These are phyloP conservation scores for Clarias fuscus DNA, from an alignment of 2,797 vertebrate species.

Conservation along the genomic window DNA sequence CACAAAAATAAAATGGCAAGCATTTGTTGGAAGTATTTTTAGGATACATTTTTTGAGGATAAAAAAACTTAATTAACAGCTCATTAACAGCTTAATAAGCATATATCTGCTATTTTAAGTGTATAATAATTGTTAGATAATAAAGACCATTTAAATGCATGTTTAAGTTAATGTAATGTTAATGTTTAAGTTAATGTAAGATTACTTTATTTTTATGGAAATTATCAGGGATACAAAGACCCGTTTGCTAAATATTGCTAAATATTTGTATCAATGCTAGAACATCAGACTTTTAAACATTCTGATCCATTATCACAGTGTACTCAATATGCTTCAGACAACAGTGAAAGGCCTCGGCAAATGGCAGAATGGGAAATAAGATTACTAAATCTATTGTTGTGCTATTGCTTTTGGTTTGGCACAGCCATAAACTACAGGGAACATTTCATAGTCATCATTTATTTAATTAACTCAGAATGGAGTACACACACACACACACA, in stretches of 20 bases:
- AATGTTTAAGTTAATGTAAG: not conserved
- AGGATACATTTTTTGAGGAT: constrained; percentile 18
- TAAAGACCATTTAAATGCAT: not conserved
- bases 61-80: constrained; percentile 21
- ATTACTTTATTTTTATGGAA: not conserved
- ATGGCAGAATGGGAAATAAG: not conserved
- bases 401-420: constrained; percentile 1
- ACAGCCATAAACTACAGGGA: not conserved
- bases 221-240: not conserved
- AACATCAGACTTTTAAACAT: not conserved
- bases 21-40: not conserved
- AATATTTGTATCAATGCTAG: not conserved
- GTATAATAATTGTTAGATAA: constrained; percentile 36
- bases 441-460: not conserved
- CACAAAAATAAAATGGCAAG: not conserved
- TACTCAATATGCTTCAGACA: constrained; percentile 21
- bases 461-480: constrained; percentile 4
- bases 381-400: not conserved
- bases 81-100: constrained; percentile 46
- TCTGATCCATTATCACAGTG: not conserved
- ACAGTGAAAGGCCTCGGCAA: constrained; percentile 13
- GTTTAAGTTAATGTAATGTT: not conserved
- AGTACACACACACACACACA: constrained; percentile 39
- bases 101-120: constrained; percentile 34
- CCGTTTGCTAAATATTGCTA: not conserved